Conservation (phyloP, 1,140 invertebrate genomes). For the Penaeus japonicus region DNA sequence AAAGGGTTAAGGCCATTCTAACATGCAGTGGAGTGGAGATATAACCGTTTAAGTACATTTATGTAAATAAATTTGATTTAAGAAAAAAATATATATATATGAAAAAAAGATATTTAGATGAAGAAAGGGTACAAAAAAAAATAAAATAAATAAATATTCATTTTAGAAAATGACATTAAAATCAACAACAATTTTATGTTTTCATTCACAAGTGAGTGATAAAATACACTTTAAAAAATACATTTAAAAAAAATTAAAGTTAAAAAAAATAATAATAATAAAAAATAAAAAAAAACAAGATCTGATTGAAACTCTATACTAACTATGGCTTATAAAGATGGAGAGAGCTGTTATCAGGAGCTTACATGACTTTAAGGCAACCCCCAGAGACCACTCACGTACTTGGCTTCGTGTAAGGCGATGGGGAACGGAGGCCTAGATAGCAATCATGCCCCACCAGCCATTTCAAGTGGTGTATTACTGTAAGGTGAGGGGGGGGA, state of each 20-base stretch:
- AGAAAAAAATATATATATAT: too few relatives aligned
- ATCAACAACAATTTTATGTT: too few relatives aligned
- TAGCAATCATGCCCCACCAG: slow-evolving; percentile 51
- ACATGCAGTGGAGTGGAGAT: slow-evolving; percentile 33
- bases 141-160: too few relatives aligned
- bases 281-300: neutral
- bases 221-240: too few relatives aligned
- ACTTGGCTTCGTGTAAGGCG: slow-evolving; percentile 50
- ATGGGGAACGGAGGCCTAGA: slow-evolving; percentile 47
- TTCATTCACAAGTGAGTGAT: too few relatives aligned
- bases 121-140: too few relatives aligned
- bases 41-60: slow-evolving; percentile 23
- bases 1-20: slow-evolving; percentile 15
- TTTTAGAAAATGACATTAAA: too few relatives aligned
- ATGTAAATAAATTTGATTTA: neutral
- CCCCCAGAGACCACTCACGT: slow-evolving; percentile 31
- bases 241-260: too few relatives aligned
- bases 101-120: too few relatives aligned
- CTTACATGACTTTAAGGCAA: slow-evolving; percentile 32
- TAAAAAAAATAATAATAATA: too few relatives aligned
- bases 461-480: slow-evolving; percentile 54
- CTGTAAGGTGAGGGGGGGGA: slow-evolving; percentile 35
- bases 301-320: slow-evolving; percentile 19
- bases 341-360: slow-evolving; percentile 19
- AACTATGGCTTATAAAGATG: slow-evolving; percentile 40